A percentile compares a stretch with the other conserved stretches of the same genome.
phyloP scores from a whole-genome alignment of 2,888 invertebrate species.

The Neria commutata region DNA sequence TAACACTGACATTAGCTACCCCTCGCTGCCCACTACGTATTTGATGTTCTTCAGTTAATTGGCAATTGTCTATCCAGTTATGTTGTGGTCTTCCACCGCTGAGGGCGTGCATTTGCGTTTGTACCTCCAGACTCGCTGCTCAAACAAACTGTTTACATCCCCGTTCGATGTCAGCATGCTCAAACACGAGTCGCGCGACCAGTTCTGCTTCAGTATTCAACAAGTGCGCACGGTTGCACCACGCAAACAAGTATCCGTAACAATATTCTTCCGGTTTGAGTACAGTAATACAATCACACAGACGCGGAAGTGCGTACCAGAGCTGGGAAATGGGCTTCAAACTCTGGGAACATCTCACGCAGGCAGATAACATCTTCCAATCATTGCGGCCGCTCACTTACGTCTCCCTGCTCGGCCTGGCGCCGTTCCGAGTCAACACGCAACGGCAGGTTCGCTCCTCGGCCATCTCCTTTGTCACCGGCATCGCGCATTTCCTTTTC shows the following conservation, averaged over 20 bases:
- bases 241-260: no score
- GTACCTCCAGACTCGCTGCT: no score
- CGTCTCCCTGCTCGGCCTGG: slow-evolving; percentile 55
- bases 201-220: slow-evolving; percentile 29
- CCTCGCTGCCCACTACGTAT: no score
- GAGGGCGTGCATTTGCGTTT: not conserved
- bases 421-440: slow-evolving; percentile 53
- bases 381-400: slow-evolving; percentile 53
- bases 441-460: slow-evolving; percentile 54
- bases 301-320: no score
- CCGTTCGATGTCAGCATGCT: not conserved
- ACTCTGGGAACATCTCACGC: slow-evolving; percentile 48
- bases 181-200: slow-evolving; percentile 5
- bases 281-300: no score
- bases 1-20: no score
- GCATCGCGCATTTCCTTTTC: slow-evolving; percentile 51
- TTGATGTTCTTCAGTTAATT: not conserved
- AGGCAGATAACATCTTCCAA: slow-evolving; percentile 57
- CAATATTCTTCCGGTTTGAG: no score
- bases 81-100: not conserved
- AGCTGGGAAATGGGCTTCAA: slow-evolving; percentile 45
- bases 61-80: not conserved
- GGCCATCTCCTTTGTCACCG: slow-evolving; percentile 45
- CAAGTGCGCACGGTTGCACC: slow-evolving; percentile 32
- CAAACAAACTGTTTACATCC: no score